These are phyloP conservation scores for Dione vanillae DNA, from an alignment of 2,888 invertebrate genomes.

Conservation along the genomic window DNA sequence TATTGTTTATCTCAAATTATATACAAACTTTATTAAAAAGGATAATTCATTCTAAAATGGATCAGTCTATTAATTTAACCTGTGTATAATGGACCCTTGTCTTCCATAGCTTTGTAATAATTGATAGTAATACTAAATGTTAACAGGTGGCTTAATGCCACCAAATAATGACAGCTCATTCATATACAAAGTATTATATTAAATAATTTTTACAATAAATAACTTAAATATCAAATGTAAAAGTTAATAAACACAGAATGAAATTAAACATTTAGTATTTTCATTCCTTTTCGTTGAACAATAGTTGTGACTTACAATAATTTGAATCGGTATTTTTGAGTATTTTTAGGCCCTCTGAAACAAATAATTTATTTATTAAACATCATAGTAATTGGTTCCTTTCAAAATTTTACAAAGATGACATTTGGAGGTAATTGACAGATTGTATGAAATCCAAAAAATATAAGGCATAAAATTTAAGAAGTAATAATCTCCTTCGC, in stretches of 20 bases:
- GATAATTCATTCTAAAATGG: conserved; percentile 31
- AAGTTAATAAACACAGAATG: conserved; percentile 77
- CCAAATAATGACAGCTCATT: conserved; percentile 64
- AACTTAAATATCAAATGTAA: conserved; percentile 72
- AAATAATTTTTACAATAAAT: conserved; percentile 78
- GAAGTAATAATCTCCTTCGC: too few species aligned
- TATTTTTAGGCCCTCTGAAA: conserved; percentile 77
- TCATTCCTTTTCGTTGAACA: conserved; percentile 63
- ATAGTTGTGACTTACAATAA: conserved; percentile 64
- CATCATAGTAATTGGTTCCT: too few species aligned
- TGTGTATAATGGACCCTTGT: conserved; percentile 69
- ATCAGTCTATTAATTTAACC: conserved; percentile 49
- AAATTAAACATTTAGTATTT: conserved; percentile 57
- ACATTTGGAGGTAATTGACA: too few species aligned
- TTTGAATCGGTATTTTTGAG: conserved; percentile 63
- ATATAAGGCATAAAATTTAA: too few species aligned
- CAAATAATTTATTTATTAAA: not conserved
- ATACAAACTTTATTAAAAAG: not conserved
- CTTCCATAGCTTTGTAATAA: conserved; percentile 74
- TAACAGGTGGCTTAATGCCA: conserved; percentile 46
- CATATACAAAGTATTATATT: conserved; percentile 76
- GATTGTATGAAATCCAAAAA: too few species aligned
- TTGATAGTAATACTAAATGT: conserved; percentile 55
- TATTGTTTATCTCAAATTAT: not conserved
- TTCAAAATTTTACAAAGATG: too few species aligned